Conservation (phyloP, 2,797 vertebrate genomes). For the Galagoides demidoff region DNA sequence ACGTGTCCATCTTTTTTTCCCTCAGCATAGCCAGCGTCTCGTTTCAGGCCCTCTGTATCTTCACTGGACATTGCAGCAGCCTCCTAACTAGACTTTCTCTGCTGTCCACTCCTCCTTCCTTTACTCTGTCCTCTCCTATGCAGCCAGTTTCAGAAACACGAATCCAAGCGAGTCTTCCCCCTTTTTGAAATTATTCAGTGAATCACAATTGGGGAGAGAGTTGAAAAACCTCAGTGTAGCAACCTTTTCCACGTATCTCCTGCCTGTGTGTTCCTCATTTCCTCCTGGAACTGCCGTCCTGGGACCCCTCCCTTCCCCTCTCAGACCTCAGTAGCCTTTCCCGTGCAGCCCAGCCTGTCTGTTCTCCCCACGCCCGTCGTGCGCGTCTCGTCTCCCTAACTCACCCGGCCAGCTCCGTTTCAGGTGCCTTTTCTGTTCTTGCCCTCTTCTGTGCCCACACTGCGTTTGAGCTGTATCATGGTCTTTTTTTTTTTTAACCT, state of each 20-base stretch:
- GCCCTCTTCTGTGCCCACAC: not conserved
- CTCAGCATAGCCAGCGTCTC: not conserved
- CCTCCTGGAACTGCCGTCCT: not conserved
- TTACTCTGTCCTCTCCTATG: not conserved
- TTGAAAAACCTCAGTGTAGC: not conserved
- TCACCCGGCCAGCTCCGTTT: not conserved
- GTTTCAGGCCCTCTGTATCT: not conserved
- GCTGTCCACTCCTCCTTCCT: not conserved
- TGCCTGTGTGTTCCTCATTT: not conserved
- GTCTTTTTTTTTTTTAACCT: not conserved
- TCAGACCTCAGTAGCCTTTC: not conserved
- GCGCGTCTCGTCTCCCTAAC: not conserved
- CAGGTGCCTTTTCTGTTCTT: not conserved
- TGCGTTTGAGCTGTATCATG: not conserved
- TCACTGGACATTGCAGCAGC: not conserved
- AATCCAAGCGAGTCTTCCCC: not conserved
- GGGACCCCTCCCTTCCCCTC: not conserved
- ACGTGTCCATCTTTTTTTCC: not conserved
- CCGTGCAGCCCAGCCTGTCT: rapidly evolving
- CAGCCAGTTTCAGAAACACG: not conserved
- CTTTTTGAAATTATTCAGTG: not conserved
- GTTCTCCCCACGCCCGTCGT: rapidly evolving
- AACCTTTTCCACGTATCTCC: not conserved
- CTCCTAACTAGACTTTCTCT: not conserved
- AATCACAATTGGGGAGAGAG: not conserved